Evolutionary conservation across 2,888 invertebrate species (phyloP).

Genomic region (Serrognathus titanus): DNA sequence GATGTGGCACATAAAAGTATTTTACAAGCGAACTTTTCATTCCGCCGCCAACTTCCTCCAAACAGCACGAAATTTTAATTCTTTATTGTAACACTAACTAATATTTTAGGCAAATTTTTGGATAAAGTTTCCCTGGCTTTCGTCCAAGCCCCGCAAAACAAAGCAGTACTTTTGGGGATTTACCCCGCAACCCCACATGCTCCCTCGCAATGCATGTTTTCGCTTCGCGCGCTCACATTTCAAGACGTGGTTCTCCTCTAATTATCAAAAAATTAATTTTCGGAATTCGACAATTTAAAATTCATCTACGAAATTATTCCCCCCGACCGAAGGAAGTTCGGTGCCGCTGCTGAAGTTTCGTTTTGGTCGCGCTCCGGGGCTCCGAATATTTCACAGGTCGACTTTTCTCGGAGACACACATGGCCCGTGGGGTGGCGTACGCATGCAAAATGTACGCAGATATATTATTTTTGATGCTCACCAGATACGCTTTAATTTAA

Average conservation of each 20-base stretch:
- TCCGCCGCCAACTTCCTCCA: too few relatives aligned
- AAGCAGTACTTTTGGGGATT: slow-evolving; percentile 8
- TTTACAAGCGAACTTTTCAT: not conserved
- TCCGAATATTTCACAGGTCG: slow-evolving; percentile 5
- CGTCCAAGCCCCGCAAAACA: slow-evolving; percentile 17
- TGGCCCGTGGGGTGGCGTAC: slow-evolving; percentile 39
- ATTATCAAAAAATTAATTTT: too few relatives aligned
- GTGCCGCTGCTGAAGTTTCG: slow-evolving; percentile 2
- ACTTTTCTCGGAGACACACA: slow-evolving; percentile 35
- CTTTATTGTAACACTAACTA: slow-evolving; percentile 14
- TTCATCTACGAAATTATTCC: too few relatives aligned
- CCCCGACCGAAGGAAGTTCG: too few relatives aligned
- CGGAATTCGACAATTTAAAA: too few relatives aligned
- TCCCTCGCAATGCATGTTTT: too few relatives aligned
- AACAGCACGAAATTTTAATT: slow-evolving; percentile 7
- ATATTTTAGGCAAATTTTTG: slow-evolving; percentile 20
- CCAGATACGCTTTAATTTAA: slow-evolving; percentile 49
- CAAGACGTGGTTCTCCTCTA: too few relatives aligned
- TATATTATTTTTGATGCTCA: slow-evolving; percentile 47
- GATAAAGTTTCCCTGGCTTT: slow-evolving; percentile 18
- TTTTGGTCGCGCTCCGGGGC: not conserved
- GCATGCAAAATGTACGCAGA: slow-evolving; percentile 42
- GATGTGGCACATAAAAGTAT: not conserved
- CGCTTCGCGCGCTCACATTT: too few relatives aligned
- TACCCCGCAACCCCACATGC: slow-evolving; percentile 8